Evolutionary conservation across 2,797 vertebrate species (phyloP).

Genomic region (Chaetophractus vellerosus): DNA sequence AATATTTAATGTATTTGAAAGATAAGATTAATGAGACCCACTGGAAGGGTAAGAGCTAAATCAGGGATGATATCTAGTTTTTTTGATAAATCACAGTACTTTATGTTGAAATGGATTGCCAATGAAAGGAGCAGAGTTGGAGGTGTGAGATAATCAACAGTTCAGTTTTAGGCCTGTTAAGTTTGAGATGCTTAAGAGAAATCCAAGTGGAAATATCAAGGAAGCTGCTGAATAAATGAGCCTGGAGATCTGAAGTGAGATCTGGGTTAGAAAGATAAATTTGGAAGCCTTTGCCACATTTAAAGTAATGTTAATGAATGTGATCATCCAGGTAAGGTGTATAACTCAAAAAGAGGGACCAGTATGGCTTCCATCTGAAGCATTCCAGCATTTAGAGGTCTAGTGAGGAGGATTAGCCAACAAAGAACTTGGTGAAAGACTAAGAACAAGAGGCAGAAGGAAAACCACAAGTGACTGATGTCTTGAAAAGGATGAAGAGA

Average conservation of each 20-base stretch:
- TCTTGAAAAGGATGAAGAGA: background rate
- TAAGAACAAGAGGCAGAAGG: background rate
- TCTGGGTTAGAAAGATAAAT: background rate
- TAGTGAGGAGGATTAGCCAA: background rate
- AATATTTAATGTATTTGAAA: background rate
- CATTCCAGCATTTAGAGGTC: background rate
- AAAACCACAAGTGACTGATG: background rate
- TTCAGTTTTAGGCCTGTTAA: constrained; percentile 9
- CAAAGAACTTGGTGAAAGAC: background rate
- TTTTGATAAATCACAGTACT: background rate
- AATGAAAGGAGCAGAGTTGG: background rate
- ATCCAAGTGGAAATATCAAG: constrained; percentile 10
- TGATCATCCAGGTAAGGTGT: background rate
- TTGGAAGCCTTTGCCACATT: background rate
- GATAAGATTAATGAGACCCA: background rate
- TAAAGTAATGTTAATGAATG: constrained; percentile 4
- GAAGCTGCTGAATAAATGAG: background rate
- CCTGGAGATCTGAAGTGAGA: background rate
- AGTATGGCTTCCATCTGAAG: background rate
- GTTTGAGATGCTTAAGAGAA: background rate
- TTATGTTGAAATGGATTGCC: background rate
- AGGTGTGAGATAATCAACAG: background rate
- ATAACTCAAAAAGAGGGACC: background rate
- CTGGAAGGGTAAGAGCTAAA: background rate
- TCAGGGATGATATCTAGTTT: background rate